Percentiles rank a stretch among this genome's conserved stretches.
Conservation (phyloP, 2,797 vertebrate species). For the Petrocephalus sullivani region DNA sequence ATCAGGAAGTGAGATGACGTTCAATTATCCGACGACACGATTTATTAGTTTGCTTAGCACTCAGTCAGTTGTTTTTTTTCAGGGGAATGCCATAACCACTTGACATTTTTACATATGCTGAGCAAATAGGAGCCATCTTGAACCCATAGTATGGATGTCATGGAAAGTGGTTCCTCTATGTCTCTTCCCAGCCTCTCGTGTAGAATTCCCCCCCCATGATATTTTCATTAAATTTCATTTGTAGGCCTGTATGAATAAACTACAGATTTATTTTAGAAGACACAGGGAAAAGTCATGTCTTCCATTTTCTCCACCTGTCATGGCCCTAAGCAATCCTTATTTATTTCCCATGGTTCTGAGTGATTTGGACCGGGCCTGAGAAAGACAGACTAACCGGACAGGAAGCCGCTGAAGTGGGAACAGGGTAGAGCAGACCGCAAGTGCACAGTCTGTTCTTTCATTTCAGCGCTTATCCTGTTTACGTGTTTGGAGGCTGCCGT, state of each 20-base stretch:
- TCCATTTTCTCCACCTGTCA: neutral
- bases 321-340: neutral
- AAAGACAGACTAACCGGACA: neutral
- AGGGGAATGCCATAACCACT: neutral
- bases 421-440: neutral
- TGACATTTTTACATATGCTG: neutral
- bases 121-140: neutral
- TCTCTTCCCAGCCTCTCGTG: neutral
- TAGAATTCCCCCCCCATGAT: too few relatives aligned
- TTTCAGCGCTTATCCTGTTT: constrained; percentile 69
- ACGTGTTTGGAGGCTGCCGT: constrained; percentile 32
- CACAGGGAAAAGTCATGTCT: neutral
- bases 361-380: neutral
- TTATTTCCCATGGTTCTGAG: neutral
- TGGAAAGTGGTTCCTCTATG: neutral
- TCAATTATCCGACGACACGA: neutral
- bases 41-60: neutral
- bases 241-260: neutral
- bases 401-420: neutral
- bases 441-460: constrained; percentile 32
- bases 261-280: neutral
- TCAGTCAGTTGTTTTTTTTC: neutral
- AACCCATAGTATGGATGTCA: neutral
- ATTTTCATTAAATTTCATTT: neutral
- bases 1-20: neutral